phyloP scores from a whole-genome alignment of 1,140 invertebrate species.

The Pantala flavescens region DNA sequence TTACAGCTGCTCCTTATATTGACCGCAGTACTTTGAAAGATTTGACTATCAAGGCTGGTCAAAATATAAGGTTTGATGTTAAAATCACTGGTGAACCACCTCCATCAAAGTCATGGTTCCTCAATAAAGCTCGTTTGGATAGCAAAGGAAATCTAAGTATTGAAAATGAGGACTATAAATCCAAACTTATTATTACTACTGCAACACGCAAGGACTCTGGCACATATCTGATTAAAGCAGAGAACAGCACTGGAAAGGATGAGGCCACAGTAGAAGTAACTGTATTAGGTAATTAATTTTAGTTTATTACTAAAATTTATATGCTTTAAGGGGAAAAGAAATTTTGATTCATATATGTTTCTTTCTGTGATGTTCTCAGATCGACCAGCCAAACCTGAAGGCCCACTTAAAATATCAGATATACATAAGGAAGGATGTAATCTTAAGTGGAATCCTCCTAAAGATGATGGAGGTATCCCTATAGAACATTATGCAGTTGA shows the following conservation, averaged over 20 bases:
- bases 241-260: constrained; percentile 83
- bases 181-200: constrained; percentile 64
- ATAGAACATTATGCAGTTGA: constrained; percentile 88
- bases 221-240: constrained; percentile 74
- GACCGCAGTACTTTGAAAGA: constrained; percentile 81
- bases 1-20: constrained; percentile 73
- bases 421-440: constrained; percentile 88
- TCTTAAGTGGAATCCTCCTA: constrained; percentile 87
- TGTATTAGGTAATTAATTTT: constrained; percentile 48
- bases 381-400: constrained; percentile 81
- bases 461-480: constrained; percentile 82
- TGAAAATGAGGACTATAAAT: constrained; percentile 75
- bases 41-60: constrained; percentile 75
- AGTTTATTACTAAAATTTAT: background rate
- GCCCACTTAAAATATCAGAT: constrained; percentile 81
- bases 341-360: background rate
- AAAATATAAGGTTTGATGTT: constrained; percentile 72
- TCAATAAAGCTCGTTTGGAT: constrained; percentile 66
- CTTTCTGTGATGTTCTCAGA: constrained; percentile 35
- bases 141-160: constrained; percentile 56
- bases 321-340: background rate
- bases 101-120: constrained; percentile 72
- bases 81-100: constrained; percentile 85
- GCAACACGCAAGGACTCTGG: constrained; percentile 74
- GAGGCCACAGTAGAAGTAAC: constrained; percentile 80